Base-by-base conservation (phyloP, 2,113 vertebrate genomes). In the Brachypodius melanocephalos region DNA sequence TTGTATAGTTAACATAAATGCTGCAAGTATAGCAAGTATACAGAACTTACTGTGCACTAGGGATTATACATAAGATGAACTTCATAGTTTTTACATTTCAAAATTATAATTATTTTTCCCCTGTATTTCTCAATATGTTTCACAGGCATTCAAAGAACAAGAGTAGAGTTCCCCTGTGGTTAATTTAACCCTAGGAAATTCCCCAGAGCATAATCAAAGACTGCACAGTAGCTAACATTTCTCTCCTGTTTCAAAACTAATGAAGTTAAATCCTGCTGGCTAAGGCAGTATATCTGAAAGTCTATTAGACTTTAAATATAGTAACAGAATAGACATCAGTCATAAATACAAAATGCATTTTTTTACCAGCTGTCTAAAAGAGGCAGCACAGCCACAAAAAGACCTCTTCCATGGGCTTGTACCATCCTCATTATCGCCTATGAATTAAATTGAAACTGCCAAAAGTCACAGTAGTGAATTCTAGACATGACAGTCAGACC, bases 231-330 rank as follows among this genome's bases (percentile, higher is more conserved):
- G 92, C 85, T 96, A 96, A 92, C 71, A 80, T 93, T 90, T 87
- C 76, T 90, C 90, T 94, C 75, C 68, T 82, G 72, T 90, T 97
- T 95, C 90, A 94, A 95, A 97, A 89, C 84, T 95, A 95, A 97
- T 87, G 91, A 97, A 96, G 79, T 93, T 96, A 88, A 97, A 97
- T 95, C 88, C 92, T 93, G 91, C 87, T 96, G 94, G 88, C 84
- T 95, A 92, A 95, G 88, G 67, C 79, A 88, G 68, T 79, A 82
- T 95, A 95, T 93, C 80, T 85, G 71, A 77, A 95, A 89, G 36
- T 94, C 85, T 88, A 55, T 84, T 79, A 91, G 77, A 79, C 49
- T 95, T 95, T 95, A 96, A 96, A 95, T 93, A 91, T 59, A 95
- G 75, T 52, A 94, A 89, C 88, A 0, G 24, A 94, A 82, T 32